Evolutionary conservation across 64 coral and sea anemone species (phyloP), one percentile per base, ranked within the genome.

Genomic region (Stylophora pistillata): DNA sequence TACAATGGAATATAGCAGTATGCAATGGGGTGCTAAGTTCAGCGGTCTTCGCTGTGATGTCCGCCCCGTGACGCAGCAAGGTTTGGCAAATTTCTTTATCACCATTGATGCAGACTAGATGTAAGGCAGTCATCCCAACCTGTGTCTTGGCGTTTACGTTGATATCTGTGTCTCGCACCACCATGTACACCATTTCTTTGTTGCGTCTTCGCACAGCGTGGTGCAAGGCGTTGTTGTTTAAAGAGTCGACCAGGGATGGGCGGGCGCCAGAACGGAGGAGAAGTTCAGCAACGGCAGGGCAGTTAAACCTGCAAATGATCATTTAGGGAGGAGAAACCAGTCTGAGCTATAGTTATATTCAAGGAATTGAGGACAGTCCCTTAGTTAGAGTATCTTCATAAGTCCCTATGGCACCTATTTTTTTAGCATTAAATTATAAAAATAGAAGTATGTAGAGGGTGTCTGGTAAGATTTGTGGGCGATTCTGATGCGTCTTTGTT

Each of bases 31-130:
- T 81, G 74, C 79, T 92, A 12, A 20, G 16, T 37, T 96, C 94
- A 1, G 21, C 69, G 9, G 86, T 89, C 53, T 76, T 72, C 27
- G 30, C 57, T 9, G 20, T 62, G 25, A 87, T 76, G 17, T 87
- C 76, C 11, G 94, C 94, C 23, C 60, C 86, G 55, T 93, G 64
- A 15, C 88, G 28, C 14, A 96, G 53, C 23, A 96, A 86, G 21
- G 86, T 29, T 64, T 86, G 58, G 52, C 94, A 93, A 41, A 96
- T 72, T 9, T 92, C 55, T 17, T 54, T 17, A 90, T 91, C 89
- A 16, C 94, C 94, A 52, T 84, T 89, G 57, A 90, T 61, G 34
- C 94, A 96, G 29, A 91, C 91, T 33, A 96, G 60, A 82, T 96
- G 94, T 26, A 96, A 33, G 21, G 91, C 55, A 25, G 90, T 96